These are phyloP conservation scores for Macrophya annulata DNA, from an alignment of 2,888 invertebrate genomes.

Conservation along the genomic window DNA sequence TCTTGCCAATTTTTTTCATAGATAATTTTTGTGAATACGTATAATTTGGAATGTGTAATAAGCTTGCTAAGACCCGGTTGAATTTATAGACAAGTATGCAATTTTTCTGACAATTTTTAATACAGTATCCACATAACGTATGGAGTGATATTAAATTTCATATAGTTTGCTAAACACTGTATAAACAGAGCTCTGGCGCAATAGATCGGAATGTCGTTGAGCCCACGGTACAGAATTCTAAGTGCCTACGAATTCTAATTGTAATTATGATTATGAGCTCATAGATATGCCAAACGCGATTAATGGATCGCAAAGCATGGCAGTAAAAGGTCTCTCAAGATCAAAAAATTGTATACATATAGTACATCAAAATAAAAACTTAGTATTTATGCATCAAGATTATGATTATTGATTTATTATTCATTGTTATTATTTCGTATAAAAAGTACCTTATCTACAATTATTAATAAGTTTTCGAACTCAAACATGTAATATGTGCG, in stretches of 20 bases:
- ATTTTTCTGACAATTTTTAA: not conserved
- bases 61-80: not conserved
- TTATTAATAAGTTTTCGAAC: not conserved
- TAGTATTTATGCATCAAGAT: not conserved
- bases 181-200: not conserved
- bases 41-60: not conserved
- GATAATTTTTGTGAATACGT: not conserved
- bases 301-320: not conserved
- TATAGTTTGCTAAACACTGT: not conserved
- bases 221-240: slow-evolving; percentile 36
- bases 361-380: not conserved
- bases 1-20: not conserved
- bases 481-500: not conserved
- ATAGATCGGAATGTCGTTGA: slow-evolving; percentile 35
- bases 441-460: not conserved
- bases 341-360: not conserved
- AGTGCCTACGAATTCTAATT: slow-evolving; percentile 13
- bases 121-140: not conserved
- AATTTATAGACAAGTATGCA: not conserved
- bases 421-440: not conserved
- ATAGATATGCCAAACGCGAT: slow-evolving; percentile 17
- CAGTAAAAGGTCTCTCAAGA: slow-evolving; percentile 6
- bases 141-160: not conserved
- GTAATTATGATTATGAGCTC: slow-evolving; percentile 44
- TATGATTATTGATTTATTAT: not conserved